Evolutionary conservation across 2,113 vertebrate genomes (phyloP), one percentile per base, ranked within the genome.

Genomic region (Muscicapa adusta): DNA sequence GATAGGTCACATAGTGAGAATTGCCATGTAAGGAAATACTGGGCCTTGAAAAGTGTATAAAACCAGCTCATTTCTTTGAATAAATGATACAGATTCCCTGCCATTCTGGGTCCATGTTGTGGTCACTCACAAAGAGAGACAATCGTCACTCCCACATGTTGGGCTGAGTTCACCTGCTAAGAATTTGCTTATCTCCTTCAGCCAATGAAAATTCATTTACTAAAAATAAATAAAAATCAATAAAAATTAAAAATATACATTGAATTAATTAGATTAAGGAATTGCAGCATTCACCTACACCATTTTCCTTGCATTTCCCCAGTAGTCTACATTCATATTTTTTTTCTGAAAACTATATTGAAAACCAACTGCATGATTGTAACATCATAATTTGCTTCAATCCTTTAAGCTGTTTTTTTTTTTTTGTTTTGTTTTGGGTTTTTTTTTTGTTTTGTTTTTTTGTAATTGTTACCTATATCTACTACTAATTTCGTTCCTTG

Each of bases 81-180:
- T 40, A 33, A 51, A 26, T 1, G 0, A 8, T 40, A 26, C 43
- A 51, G 29, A 22, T 26, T 26, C 29, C 45, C 29, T 51, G 23
- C 10, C 3, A 5, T 18, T 28, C 36, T 62, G 58, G 2, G 13
- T 50, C 10, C 0, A 0, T n/a, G 29, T 40, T 0, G 0, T 0
- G 0, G 9, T 40, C 58, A 62, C 18, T 12, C 58, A 28, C 58
- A 28, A 34, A 66, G 12, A 75, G 4, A 75, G 4, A 47, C 22
- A 22, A 12, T 40, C 3, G 36, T 40, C 16, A 33, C 6, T 48
- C 28, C 5, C 47, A 86, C 14, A n/a, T 28, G 5, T 15, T 65
- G 15, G 23, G 24, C 14, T 53, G 16, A 38, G 9, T 61, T 40
- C 66, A 14, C 7, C 15, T 20, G 12, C 5, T 58, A 81, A 71